Base-by-base conservation (phyloP, 2,888 invertebrate genomes). In the Bugulina stolonifera region DNA sequence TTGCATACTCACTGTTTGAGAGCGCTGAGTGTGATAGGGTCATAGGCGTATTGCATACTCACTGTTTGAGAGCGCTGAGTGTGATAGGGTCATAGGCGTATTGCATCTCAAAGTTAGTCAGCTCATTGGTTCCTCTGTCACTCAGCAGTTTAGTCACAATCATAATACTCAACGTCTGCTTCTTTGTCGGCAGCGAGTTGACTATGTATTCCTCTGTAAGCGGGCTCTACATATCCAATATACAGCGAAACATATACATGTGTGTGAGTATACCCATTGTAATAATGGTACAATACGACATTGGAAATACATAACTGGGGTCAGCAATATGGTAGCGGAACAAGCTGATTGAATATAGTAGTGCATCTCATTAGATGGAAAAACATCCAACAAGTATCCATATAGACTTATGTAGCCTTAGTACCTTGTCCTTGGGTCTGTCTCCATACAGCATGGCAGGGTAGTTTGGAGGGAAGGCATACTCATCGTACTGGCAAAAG, bases 71-170 rank as follows among this genome's bases (percentile, higher is more conserved):
- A 14, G 81, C 81, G 71, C 77, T 73, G 0, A 80, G 74, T 18
- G 80, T 79, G 2, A 76, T 73, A 5, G 82, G 82, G 64, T 84
- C 81, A 73, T 79, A 83, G 72, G 81, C 76, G 72, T 79, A 81
- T 73, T 81, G 80, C 69, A 80, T 79, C 74, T 83, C 82, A 77
- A 82, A 83, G 72, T 83, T 80, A 3, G 82, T 82, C 35, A 84
- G 76, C 22, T 78, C 76, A 22, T 81, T 80, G 14, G 80, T 79
- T 29, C 80, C 81, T 64, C 77, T 76, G 29, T 75, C 76, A 64
- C 81, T 81, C 25, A 84, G 77, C 5, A 84, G 75, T 72, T 80
- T 81, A 0, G 80, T 82, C 71, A 84, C 80, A 14, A 81, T 78
- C 80, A 84, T 81, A 14, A 80, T 80, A 71, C 82, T 81, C 35